These are phyloP conservation scores for Netelia inedita DNA, from an alignment of 2,888 invertebrate genomes.

Conservation along the genomic window DNA sequence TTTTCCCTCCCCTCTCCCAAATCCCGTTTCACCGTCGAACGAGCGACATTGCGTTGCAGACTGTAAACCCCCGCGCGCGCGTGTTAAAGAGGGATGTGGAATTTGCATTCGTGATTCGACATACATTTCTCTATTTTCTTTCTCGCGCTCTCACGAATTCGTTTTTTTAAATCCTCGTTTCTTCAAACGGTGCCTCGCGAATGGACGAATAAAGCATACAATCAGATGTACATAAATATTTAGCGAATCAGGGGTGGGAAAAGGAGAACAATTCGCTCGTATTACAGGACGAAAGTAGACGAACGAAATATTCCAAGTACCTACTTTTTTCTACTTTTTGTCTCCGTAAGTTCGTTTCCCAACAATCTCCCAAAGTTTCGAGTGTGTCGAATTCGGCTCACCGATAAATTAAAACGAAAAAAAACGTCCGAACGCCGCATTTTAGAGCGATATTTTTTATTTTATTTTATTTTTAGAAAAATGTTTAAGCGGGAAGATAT, in stretches of 20 bases:
- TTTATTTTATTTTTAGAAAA: too few relatives aligned
- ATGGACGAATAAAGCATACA: background rate
- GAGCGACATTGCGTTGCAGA: conserved; percentile 34
- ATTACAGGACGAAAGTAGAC: too few relatives aligned
- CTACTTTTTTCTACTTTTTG: too few relatives aligned
- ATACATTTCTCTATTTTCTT: conserved; percentile 26
- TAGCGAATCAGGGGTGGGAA: background rate
- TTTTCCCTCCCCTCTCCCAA: conserved; percentile 3
- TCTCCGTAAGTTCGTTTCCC: too few relatives aligned
- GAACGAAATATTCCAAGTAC: too few relatives aligned
- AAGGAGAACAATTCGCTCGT: too few relatives aligned
- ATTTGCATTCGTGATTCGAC: conserved; percentile 54
- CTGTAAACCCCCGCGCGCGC: background rate
- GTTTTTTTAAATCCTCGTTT: background rate
- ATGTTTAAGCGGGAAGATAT: background rate
- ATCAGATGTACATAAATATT: background rate
- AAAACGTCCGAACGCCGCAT: too few relatives aligned
- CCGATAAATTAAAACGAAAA: too few relatives aligned
- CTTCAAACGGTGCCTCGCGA: conserved; percentile 23
- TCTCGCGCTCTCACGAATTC: background rate
- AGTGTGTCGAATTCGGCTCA: too few relatives aligned
- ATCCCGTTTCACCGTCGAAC: conserved; percentile 62
- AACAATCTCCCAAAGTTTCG: too few relatives aligned
- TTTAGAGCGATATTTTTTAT: too few relatives aligned
- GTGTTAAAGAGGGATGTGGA: conserved; percentile 47